Conservation (phyloP, 1,140 invertebrate species). For the Drosophila lacteicornis region DNA sequence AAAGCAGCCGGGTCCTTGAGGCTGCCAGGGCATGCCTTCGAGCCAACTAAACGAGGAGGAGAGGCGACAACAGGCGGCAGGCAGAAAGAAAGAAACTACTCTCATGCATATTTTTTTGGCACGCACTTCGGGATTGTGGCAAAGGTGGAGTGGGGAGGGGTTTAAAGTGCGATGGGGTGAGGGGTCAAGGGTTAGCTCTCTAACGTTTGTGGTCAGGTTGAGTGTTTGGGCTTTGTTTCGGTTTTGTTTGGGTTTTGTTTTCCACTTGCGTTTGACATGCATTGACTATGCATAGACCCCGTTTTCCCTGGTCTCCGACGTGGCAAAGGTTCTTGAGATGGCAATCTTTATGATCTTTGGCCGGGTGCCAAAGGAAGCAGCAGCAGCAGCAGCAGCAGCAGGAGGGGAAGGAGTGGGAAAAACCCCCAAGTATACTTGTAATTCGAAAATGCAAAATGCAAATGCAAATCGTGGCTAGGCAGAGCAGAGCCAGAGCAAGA, state of each 20-base stretch:
- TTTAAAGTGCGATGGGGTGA: constrained; percentile 1
- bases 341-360: constrained; percentile 74
- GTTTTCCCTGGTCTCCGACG: constrained; percentile 28
- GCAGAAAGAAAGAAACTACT: constrained; percentile 31
- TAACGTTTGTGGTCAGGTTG: constrained; percentile 72
- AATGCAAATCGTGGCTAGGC: constrained; percentile 47
- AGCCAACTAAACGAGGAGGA: constrained; percentile 45
- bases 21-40: constrained; percentile 38
- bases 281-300: constrained; percentile 71
- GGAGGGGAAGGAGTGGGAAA: constrained; percentile 3
- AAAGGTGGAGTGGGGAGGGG: not conserved
- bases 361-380: constrained; percentile 46
- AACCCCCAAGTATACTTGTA: constrained; percentile 43
- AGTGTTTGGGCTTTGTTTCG: constrained; percentile 59
- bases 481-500: constrained; percentile 3
- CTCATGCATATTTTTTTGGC: constrained; percentile 66
- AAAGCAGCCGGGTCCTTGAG: constrained; percentile 15
- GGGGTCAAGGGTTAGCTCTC: constrained; percentile 10
- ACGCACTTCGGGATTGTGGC: constrained; percentile 53
- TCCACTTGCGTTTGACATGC: constrained; percentile 77
- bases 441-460: constrained; percentile 57
- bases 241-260: constrained; percentile 66
- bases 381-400: not conserved
- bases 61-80: constrained; percentile 38
- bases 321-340: constrained; percentile 58